These are phyloP conservation scores for Physocephala rufipes DNA, from an alignment of 2,888 invertebrate genomes.

Conservation along the genomic window DNA sequence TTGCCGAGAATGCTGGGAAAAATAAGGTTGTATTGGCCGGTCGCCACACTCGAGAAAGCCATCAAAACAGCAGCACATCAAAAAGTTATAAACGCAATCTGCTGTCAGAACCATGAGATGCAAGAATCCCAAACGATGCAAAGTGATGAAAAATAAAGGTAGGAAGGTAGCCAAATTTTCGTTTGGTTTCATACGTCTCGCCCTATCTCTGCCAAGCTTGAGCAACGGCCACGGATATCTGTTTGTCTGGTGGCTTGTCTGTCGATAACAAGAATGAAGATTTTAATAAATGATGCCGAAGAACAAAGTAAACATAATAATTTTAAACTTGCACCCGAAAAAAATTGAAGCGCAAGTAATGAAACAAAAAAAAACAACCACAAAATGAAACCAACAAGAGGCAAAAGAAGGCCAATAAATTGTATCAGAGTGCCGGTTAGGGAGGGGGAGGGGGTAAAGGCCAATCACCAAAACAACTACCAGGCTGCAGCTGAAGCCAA, in stretches of 20 bases:
- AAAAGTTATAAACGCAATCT: constrained; percentile 43
- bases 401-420: constrained; percentile 22
- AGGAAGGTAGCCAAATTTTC: constrained; percentile 17
- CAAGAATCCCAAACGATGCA: too few species aligned
- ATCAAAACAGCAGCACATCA: constrained; percentile 36
- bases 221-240: not conserved
- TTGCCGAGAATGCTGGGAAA: not conserved
- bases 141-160: too few species aligned
- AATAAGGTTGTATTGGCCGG: constrained; percentile 13
- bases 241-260: constrained; percentile 23
- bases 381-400: not conserved
- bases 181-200: constrained; percentile 1
- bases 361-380: constrained; percentile 26
- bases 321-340: constrained; percentile 35
- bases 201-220: not conserved
- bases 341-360: constrained; percentile 8
- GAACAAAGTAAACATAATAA: constrained; percentile 43
- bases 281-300: constrained; percentile 38
- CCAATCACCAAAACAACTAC: too few species aligned
- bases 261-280: constrained; percentile 33
- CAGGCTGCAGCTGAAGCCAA: constrained; percentile 4
- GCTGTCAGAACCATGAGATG: constrained; percentile 30
- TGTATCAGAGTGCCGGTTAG: too few species aligned
- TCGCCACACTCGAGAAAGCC: constrained; percentile 31
- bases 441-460: not conserved